Evolutionary conservation across 2,113 vertebrate genomes (phyloP).

Genomic region (Anhinga anhinga): DNA sequence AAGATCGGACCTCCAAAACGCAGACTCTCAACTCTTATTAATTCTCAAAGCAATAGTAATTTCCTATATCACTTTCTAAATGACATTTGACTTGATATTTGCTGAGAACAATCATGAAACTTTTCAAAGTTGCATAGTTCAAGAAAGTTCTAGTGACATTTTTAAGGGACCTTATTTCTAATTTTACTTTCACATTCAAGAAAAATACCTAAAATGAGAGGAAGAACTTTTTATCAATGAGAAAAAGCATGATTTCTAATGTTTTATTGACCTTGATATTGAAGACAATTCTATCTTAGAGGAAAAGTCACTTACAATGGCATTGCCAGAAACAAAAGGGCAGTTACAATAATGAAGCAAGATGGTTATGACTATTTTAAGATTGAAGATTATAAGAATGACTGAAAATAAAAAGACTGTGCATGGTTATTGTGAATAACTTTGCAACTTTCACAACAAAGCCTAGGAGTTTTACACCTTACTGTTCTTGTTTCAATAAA

Average conservation of each 20-base stretch:
- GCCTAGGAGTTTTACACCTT: background rate
- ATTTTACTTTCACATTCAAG: background rate
- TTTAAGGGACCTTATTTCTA: background rate
- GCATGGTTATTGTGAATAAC: background rate
- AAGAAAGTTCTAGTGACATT: background rate
- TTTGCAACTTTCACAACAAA: background rate
- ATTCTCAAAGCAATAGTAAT: constrained; percentile 47
- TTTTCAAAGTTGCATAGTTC: background rate
- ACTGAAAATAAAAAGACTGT: background rate
- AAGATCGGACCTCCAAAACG: constrained; percentile 17
- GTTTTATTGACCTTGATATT: background rate
- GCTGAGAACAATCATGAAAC: background rate
- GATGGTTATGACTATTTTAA: background rate
- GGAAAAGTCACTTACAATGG: background rate
- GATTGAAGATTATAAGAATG: background rate
- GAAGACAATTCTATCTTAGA: background rate
- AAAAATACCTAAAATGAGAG: background rate
- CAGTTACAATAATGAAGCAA: background rate
- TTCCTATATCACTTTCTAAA: constrained; percentile 27
- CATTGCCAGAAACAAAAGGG: background rate
- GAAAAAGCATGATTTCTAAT: background rate
- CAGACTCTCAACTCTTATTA: background rate
- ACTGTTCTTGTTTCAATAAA: background rate
- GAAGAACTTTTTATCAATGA: background rate
- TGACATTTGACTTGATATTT: constrained; percentile 19